Evolutionary conservation across 2,888 invertebrate species (phyloP).

Genomic region (Cataglyphis livida): DNA sequence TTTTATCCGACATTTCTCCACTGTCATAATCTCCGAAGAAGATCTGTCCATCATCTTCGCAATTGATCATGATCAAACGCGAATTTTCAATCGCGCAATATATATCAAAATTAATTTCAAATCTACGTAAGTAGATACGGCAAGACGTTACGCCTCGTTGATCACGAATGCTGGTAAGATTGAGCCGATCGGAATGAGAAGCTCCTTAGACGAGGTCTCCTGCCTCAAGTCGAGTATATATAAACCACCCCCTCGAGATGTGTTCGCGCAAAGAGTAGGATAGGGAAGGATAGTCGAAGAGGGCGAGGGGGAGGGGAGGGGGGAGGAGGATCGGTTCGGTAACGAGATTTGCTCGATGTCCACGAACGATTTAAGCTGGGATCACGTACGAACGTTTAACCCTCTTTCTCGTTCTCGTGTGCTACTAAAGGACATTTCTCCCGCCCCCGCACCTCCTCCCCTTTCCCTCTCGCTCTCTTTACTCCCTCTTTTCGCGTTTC

Average conservation of each 20-base stretch:
- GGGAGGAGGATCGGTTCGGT: slow-evolving; percentile 66
- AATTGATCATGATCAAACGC: slow-evolving; percentile 41
- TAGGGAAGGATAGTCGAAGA: slow-evolving; percentile 29
- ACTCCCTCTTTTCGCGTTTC: background rate
- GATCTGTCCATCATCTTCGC: background rate
- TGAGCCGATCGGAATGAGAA: slow-evolving; percentile 76
- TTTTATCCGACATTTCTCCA: background rate
- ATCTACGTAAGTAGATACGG: slow-evolving; percentile 71
- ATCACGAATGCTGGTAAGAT: slow-evolving; percentile 82
- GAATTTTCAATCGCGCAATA: slow-evolving; percentile 76
- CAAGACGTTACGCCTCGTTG: slow-evolving; percentile 77
- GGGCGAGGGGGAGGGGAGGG: slow-evolving; percentile 38
- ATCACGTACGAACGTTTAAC: slow-evolving; percentile 81
- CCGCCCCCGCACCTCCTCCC: background rate
- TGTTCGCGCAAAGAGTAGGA: slow-evolving; percentile 33
- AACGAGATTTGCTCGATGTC: slow-evolving; percentile 80
- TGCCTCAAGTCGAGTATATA: slow-evolving; percentile 63
- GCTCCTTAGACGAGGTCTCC: slow-evolving; percentile 71
- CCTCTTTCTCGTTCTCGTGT: slow-evolving; percentile 64
- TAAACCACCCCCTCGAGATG: slow-evolving; percentile 67
- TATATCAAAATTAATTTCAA: slow-evolving; percentile 83
- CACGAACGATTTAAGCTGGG: slow-evolving; percentile 80
- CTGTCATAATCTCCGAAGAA: slow-evolving; percentile 6
- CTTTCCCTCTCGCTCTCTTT: background rate
- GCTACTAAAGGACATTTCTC: slow-evolving; percentile 43